Evolutionary conservation across 2,113 vertebrate species (phyloP).

Genomic region (Laticauda colubrina): DNA sequence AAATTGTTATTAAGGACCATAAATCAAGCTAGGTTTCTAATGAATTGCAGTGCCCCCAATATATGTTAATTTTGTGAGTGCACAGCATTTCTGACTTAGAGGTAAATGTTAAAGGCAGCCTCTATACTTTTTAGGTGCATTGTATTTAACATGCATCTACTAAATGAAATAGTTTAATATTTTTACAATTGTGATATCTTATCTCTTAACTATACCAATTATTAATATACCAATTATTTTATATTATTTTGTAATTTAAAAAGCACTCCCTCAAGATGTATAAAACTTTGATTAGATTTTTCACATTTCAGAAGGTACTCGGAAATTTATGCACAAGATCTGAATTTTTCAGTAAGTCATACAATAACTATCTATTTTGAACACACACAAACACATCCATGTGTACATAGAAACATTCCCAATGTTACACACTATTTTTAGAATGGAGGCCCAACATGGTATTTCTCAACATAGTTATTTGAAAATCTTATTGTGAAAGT

Average conservation of each 20-base stretch:
- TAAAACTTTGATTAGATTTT: constrained; percentile 9
- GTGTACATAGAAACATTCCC: not conserved
- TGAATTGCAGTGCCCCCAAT: not conserved
- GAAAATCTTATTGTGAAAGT: not conserved
- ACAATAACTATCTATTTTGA: not conserved
- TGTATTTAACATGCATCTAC: not conserved
- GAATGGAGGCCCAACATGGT: not conserved
- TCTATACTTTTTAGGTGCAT: too few relatives aligned
- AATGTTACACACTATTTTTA: not conserved
- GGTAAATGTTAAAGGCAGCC: not conserved
- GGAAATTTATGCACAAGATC: constrained; percentile 4
- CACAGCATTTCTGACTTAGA: not conserved
- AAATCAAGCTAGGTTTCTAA: not conserved
- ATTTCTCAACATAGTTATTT: not conserved
- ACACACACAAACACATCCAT: not conserved
- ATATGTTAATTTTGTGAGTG: not conserved
- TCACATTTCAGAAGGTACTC: not conserved
- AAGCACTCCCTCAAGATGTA: not conserved
- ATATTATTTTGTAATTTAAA: not conserved
- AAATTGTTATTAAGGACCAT: constrained; percentile 22
- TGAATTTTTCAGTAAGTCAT: not conserved
- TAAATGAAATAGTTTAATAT: not conserved
- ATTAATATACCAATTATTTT: not conserved
- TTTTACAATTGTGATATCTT: not conserved
- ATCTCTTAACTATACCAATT: not conserved